phyloP scores from a whole-genome alignment of 1,140 invertebrate genomes.

The Psilanteris sp. region DNA sequence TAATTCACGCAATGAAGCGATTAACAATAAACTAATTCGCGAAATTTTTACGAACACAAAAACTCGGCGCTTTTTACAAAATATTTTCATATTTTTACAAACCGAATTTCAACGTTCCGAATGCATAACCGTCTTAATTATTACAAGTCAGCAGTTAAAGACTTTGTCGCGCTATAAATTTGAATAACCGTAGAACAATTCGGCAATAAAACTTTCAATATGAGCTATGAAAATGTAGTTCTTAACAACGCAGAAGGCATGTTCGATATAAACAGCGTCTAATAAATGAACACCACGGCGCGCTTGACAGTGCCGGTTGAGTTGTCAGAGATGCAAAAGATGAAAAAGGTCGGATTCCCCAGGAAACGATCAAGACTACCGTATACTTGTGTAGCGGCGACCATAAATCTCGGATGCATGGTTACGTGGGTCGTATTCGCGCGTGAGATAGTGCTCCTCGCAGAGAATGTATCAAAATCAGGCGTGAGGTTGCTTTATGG shows the following conservation, averaged over 20 bases:
- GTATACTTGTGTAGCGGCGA: conserved; percentile 69
- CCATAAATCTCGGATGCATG: conserved; percentile 78
- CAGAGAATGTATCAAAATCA: conserved; percentile 81
- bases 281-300: conserved; percentile 29
- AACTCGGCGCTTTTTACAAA: neutral
- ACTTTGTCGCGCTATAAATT: conserved; percentile 14
- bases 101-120: too few species aligned
- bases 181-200: conserved; percentile 9
- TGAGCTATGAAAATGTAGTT: conserved; percentile 8
- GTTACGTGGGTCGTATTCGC: conserved; percentile 80
- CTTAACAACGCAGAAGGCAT: neutral
- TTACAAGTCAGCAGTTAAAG: conserved; percentile 6
- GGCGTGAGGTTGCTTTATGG: conserved; percentile 81
- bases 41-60: too few species aligned
- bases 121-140: conserved; percentile 27
- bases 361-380: conserved; percentile 70
- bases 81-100: too few species aligned
- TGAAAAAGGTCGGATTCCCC: conserved; percentile 48
- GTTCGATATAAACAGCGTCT: neutral
- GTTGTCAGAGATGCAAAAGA: conserved; percentile 42
- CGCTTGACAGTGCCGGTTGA: conserved; percentile 19
- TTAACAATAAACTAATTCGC: too few species aligned
- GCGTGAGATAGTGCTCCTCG: conserved; percentile 79
- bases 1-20: too few species aligned
- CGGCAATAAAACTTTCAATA: conserved; percentile 18